Evolutionary conservation across 2,113 vertebrate species (phyloP).

Genomic region (Atrichornis clamosus): DNA sequence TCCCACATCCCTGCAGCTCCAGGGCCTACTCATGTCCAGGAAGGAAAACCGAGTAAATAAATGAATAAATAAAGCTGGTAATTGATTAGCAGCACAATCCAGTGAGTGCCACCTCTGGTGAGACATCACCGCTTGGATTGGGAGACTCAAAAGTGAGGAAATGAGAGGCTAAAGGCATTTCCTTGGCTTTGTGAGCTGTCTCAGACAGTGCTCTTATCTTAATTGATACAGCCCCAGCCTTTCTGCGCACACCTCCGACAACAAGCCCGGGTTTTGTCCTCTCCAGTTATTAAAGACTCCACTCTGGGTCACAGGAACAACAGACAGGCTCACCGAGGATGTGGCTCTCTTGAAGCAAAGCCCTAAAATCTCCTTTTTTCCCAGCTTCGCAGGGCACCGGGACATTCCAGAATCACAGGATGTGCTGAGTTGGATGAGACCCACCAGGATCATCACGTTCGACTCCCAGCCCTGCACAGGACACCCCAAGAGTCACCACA

Average conservation of each 20-base stretch:
- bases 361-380: background rate
- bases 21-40: background rate
- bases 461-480: background rate
- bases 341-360: background rate
- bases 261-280: background rate
- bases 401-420: background rate
- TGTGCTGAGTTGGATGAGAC: background rate
- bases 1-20: background rate
- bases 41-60: background rate
- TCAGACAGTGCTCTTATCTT: slow-evolving; percentile 24
- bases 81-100: background rate
- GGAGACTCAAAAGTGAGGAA: background rate
- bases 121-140: rapidly evolving
- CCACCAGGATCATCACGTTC: background rate
- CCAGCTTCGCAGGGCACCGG: background rate
- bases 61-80: background rate
- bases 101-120: background rate
- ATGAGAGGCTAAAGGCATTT: slow-evolving; percentile 29
- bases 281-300: background rate
- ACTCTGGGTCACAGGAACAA: background rate
- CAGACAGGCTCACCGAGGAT: background rate
- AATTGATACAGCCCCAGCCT: slow-evolving; percentile 27
- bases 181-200: slow-evolving; percentile 1
- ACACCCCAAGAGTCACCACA: background rate
- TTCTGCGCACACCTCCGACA: background rate